Evolutionary conservation across 2,888 invertebrate genomes (phyloP).

Genomic region (Choreutis nemorana): DNA sequence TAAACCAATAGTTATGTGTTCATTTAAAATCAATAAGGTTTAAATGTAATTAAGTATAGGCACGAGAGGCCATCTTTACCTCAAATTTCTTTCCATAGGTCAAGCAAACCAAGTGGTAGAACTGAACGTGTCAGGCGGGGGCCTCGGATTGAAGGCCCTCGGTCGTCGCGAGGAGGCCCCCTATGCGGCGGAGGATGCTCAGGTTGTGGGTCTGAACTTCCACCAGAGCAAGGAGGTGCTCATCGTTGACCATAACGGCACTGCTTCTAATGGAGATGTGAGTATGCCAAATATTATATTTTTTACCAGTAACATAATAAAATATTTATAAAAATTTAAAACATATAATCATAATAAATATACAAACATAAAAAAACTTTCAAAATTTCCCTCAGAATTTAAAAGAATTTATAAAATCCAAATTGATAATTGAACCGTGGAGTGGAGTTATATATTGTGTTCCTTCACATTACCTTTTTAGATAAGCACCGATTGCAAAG

Average conservation of each 20-base stretch:
- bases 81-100: constrained; percentile 33
- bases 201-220: constrained; percentile 88
- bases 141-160: constrained; percentile 82
- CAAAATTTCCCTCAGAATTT: no score
- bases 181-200: constrained; percentile 85
- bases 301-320: no score
- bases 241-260: constrained; percentile 79
- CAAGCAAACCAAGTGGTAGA: constrained; percentile 68
- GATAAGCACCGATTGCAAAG: no score
- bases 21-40: neutral
- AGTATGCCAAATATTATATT: no score
- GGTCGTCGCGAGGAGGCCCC: constrained; percentile 84
- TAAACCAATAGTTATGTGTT: neutral
- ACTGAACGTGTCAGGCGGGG: constrained; percentile 79
- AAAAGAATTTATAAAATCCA: no score
- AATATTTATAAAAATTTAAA: no score
- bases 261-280: constrained; percentile 55
- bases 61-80: no score
- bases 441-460: no score
- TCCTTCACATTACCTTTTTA: no score
- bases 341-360: no score
- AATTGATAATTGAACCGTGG: no score
- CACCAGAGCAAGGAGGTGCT: constrained; percentile 91
- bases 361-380: no score
- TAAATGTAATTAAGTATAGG: constrained; percentile 15